Evolutionary conservation across 2,888 invertebrate genomes (phyloP), one percentile per base, ranked within the genome.

Genomic region (Erannis defoliaria): DNA sequence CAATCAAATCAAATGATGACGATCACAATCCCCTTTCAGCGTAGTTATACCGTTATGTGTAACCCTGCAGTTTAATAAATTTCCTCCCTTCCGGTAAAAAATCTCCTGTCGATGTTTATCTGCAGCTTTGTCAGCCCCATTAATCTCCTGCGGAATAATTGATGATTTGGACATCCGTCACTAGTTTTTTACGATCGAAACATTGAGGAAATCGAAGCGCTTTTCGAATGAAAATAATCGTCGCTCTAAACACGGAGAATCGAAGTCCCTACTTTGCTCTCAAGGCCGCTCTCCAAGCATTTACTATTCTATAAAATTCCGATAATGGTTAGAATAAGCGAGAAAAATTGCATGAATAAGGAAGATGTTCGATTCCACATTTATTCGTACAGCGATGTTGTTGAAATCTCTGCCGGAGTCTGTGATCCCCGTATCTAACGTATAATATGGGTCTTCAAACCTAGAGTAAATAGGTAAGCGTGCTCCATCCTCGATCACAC

Each of bases 101-200:
- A 68, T 65, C 62, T 57, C 53, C 64, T 65, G 75, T 75, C 76
- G 78, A 80, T 81, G 68, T 78, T 77, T 80, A 82, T 79, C 78
- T 70, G 68, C 55, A 61, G 68, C 68, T 75, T 70, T 74, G 71
- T 72, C 67, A 42, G 35, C 29, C 40, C 67, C 67, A 67, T 70
- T 70, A 64, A 70, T 70, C 67, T 65, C 46, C 45, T 45, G 21
- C 61, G 48, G 70, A 67, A 72, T 85, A 82, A 85, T 83, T 81
- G 76, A 84, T 83, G 81, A 68, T 78, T 73, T 70, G 62, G 57
- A 59, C 68, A 73, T 75, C 70, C 62, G 71, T 74, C 68, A 70
- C 62, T 42, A 43, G 62, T 26, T 55, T 61, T 55, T 61, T 46
- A 50, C 50, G 55, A 38, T 40, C 31, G 43, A 26, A 37, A 37